Percentiles rank a stretch among this genome's conserved stretches.
Conservation (phyloP, 2,797 vertebrate genomes). For the Phylloscopus collybita region DNA sequence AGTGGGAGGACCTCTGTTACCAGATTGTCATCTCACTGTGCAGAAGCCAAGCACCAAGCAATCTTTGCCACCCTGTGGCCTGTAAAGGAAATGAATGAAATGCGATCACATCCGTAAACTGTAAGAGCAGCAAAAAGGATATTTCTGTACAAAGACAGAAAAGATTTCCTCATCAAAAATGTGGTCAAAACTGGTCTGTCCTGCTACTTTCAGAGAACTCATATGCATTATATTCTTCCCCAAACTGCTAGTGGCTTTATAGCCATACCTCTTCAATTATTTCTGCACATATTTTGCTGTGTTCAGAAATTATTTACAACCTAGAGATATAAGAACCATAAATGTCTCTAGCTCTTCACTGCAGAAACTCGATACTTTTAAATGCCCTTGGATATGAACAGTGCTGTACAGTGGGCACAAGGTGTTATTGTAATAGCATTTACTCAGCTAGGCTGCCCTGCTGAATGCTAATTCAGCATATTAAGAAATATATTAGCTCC, state of each 20-base stretch:
- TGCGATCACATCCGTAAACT: neutral
- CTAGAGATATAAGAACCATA: neutral
- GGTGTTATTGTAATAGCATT: neutral
- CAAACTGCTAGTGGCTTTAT: neutral
- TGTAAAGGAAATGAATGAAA: neutral
- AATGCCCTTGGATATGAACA: neutral
- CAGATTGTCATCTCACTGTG: neutral
- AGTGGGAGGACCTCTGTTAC: neutral
- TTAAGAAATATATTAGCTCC: neutral
- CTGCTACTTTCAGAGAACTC: neutral
- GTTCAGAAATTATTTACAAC: neutral
- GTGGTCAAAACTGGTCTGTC: neutral
- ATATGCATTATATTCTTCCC: neutral
- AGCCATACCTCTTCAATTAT: neutral
- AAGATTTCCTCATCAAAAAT: neutral
- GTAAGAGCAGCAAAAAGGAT: neutral
- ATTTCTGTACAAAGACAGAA: neutral
- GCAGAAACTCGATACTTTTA: neutral
- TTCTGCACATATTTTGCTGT: neutral
- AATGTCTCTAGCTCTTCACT: neutral
- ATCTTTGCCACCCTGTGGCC: slow-evolving; percentile 19
- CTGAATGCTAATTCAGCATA: rapidly evolving
- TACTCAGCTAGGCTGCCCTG: neutral
- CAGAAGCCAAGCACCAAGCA: neutral
- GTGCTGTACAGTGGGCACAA: neutral